These are phyloP conservation scores for Zoanthus gigantus DNA, from an alignment of 92 coral and sea anemone genomes.

Conservation along the genomic window DNA sequence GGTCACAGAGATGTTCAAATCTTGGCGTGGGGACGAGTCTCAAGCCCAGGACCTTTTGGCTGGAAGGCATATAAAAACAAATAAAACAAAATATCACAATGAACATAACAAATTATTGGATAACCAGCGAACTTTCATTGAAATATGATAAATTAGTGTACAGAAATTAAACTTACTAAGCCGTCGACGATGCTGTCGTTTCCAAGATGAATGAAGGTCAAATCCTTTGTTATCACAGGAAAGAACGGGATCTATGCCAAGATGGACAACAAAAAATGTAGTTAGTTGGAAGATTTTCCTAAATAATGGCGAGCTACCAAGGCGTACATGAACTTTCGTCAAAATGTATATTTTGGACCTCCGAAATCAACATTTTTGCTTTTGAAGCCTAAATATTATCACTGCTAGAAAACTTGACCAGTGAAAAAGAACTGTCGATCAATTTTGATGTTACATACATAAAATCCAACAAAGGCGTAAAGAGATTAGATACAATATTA, in stretches of 20 bases:
- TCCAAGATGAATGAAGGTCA: slow-evolving; percentile 95
- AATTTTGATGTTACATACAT: no score
- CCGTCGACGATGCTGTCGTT: slow-evolving; percentile 93
- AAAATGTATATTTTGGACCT: no score
- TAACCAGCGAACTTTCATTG: neutral
- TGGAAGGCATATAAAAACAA: no score
- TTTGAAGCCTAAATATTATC: no score
- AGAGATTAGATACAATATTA: no score
- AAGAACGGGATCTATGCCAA: slow-evolving; percentile 87
- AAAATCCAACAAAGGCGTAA: no score
- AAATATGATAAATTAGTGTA: neutral
- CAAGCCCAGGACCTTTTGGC: neutral
- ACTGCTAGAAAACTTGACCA: no score
- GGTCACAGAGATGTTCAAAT: no score
- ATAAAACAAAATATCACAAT: no score
- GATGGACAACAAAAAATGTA: neutral
- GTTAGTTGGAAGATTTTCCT: neutral
- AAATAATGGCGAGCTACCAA: neutral
- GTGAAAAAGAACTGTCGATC: no score
- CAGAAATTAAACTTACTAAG: slow-evolving; percentile 70
- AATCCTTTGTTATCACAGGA: slow-evolving; percentile 93
- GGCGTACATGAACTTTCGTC: neutral
- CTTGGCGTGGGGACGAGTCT: no score
- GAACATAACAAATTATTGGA: neutral
- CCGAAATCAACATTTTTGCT: no score